phyloP scores from a whole-genome alignment of 2,888 invertebrate genomes.

The Podotricha telesiphe region DNA sequence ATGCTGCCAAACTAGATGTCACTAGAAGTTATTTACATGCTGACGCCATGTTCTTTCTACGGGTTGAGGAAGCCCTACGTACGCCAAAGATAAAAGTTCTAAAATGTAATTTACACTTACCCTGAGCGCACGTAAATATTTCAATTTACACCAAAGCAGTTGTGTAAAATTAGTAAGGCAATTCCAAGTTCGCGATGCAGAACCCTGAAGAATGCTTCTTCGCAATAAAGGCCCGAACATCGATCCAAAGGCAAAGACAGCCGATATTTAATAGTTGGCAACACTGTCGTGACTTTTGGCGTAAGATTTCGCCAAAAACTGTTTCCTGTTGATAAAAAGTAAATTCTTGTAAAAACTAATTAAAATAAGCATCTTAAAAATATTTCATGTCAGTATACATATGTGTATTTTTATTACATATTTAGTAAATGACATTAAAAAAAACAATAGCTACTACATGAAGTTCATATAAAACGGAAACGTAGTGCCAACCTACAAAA shows the following conservation, averaged over 20 bases:
- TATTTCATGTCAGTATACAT: background rate
- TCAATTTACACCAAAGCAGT: slow-evolving; percentile 85
- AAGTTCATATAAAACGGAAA: slow-evolving; percentile 4
- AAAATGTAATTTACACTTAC: slow-evolving; percentile 66
- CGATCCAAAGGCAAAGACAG: slow-evolving; percentile 84
- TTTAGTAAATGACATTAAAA: background rate
- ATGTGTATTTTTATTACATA: background rate
- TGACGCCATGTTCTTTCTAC: slow-evolving; percentile 81
- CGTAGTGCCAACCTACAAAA: background rate
- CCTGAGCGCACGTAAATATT: slow-evolving; percentile 79
- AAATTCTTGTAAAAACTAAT: slow-evolving; percentile 1
- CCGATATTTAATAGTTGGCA: slow-evolving; percentile 67
- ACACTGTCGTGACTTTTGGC: slow-evolving; percentile 60
- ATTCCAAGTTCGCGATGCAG: slow-evolving; percentile 88
- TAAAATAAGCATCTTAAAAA: slow-evolving; percentile 9
- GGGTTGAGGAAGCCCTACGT: slow-evolving; percentile 70
- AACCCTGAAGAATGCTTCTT: slow-evolving; percentile 87
- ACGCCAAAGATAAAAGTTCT: slow-evolving; percentile 53
- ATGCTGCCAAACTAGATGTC: slow-evolving; percentile 61
- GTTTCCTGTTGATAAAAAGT: slow-evolving; percentile 44
- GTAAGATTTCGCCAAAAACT: slow-evolving; percentile 46
- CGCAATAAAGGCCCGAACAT: slow-evolving; percentile 87
- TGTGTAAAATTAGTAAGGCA: slow-evolving; percentile 85
- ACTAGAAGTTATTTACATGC: slow-evolving; percentile 75
- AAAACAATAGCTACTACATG: slow-evolving; percentile 2